These are phyloP conservation scores for Pinna nobilis DNA, from an alignment of 1,140 invertebrate genomes.

Conservation along the genomic window DNA sequence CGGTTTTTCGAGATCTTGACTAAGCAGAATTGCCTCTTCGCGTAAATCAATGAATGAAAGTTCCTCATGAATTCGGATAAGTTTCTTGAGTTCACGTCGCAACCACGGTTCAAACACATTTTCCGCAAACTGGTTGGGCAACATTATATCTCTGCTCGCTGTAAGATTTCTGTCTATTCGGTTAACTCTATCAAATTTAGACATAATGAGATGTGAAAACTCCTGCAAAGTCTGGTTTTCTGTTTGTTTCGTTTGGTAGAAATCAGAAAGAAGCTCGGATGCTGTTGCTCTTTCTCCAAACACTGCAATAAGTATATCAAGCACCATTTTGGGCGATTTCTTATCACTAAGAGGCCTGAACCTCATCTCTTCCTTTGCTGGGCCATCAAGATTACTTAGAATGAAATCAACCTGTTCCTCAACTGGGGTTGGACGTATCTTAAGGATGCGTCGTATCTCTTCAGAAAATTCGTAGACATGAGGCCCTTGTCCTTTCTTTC, in stretches of 20 bases:
- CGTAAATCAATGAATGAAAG: slow-evolving; percentile 5
- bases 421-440: background rate
- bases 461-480: slow-evolving; percentile 4
- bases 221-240: slow-evolving; percentile 1
- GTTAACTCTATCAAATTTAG: background rate
- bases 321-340: background rate
- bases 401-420: slow-evolving; percentile 1
- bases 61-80: background rate
- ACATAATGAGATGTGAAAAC: background rate
- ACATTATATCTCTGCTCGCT: background rate
- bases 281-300: slow-evolving; percentile 2
- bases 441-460: background rate
- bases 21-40: slow-evolving; percentile 5
- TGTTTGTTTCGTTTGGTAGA: slow-evolving; percentile 1
- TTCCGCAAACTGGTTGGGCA: slow-evolving; percentile 15
- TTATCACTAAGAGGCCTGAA: background rate
- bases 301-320: background rate
- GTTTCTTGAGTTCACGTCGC: slow-evolving; percentile 10
- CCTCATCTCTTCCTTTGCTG: slow-evolving; percentile 5
- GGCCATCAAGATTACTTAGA: background rate
- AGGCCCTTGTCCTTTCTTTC: background rate
- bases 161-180: background rate
- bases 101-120: slow-evolving; percentile 23
- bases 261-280: slow-evolving; percentile 13
- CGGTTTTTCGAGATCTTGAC: background rate